These are phyloP conservation scores for Pseudomyrmex sp. DNA, from an alignment of 1,140 invertebrate genomes.

Conservation along the genomic window DNA sequence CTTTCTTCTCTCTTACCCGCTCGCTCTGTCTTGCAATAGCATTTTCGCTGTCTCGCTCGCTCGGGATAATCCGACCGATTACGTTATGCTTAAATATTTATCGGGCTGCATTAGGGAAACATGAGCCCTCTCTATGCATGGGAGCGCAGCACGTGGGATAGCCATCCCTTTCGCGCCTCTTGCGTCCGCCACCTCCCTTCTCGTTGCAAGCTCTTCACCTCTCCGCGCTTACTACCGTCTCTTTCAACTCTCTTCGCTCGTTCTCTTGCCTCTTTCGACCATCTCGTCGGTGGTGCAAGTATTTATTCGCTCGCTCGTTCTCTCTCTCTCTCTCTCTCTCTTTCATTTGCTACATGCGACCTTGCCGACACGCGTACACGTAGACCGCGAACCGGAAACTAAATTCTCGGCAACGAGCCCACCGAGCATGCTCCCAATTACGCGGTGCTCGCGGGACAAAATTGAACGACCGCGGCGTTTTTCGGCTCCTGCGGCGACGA, in stretches of 20 bases:
- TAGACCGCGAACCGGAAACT: slow-evolving; percentile 77
- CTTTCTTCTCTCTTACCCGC: slow-evolving; percentile 17
- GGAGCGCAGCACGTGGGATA: slow-evolving; percentile 82
- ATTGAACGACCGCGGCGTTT: slow-evolving; percentile 77
- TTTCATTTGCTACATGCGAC: background rate
- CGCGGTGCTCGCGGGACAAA: slow-evolving; percentile 67
- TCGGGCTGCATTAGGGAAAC: slow-evolving; percentile 83
- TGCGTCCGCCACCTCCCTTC: slow-evolving; percentile 58
- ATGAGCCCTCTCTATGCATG: slow-evolving; percentile 84
- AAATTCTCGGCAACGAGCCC: slow-evolving; percentile 80
- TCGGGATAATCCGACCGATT: slow-evolving; percentile 81
- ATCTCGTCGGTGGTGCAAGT: slow-evolving; percentile 7
- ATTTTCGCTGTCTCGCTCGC: slow-evolving; percentile 54
- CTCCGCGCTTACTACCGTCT: slow-evolving; percentile 40
- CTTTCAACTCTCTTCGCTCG: slow-evolving; percentile 43
- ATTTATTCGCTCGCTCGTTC: slow-evolving; percentile 28
- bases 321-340: background rate
- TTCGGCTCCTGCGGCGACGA: slow-evolving; percentile 71
- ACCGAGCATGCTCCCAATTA: slow-evolving; percentile 82
- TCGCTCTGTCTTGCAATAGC: slow-evolving; percentile 13
- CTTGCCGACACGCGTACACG: slow-evolving; percentile 48
- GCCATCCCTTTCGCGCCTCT: slow-evolving; percentile 73
- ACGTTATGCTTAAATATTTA: slow-evolving; percentile 85
- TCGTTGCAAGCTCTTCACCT: slow-evolving; percentile 51
- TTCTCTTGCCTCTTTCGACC: slow-evolving; percentile 1